phyloP scores from a whole-genome alignment of 2,888 invertebrate genomes.

The Philonicus albiceps region DNA sequence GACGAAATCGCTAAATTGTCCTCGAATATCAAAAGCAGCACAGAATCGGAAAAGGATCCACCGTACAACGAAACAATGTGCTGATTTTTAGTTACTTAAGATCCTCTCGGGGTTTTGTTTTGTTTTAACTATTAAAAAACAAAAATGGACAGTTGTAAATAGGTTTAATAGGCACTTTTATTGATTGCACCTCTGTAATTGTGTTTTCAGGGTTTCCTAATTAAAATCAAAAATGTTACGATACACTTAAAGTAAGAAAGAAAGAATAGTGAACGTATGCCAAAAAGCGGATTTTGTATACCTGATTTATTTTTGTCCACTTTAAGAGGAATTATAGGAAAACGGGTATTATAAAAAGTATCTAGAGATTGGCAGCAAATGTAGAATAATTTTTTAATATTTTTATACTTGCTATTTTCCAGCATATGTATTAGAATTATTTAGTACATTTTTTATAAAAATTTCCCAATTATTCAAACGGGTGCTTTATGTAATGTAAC shows the following conservation, averaged over 20 bases:
- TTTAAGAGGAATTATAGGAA: background rate
- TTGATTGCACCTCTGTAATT: background rate
- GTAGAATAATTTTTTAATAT: background rate
- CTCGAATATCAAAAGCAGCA: constrained; percentile 63
- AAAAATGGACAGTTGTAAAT: background rate
- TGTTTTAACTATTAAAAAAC: background rate
- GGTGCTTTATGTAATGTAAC: background rate
- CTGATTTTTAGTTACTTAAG: constrained; percentile 54
- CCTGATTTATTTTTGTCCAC: background rate
- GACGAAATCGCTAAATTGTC: constrained; percentile 64
- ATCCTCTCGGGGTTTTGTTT: background rate
- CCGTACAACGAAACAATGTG: constrained; percentile 64
- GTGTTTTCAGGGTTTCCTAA: background rate
- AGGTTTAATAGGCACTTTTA: background rate
- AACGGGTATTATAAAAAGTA: background rate
- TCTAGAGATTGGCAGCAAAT: background rate
- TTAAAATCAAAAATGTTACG: background rate
- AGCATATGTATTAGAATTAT: background rate
- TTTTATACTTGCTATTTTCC: background rate
- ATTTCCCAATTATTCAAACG: background rate
- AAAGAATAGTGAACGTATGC: background rate
- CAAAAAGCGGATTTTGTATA: background rate
- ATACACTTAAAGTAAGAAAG: background rate
- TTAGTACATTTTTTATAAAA: background rate
- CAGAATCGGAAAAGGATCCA: constrained; percentile 63